phyloP scores from a whole-genome alignment of 1,140 invertebrate genomes.

The Orussus abietinus region DNA sequence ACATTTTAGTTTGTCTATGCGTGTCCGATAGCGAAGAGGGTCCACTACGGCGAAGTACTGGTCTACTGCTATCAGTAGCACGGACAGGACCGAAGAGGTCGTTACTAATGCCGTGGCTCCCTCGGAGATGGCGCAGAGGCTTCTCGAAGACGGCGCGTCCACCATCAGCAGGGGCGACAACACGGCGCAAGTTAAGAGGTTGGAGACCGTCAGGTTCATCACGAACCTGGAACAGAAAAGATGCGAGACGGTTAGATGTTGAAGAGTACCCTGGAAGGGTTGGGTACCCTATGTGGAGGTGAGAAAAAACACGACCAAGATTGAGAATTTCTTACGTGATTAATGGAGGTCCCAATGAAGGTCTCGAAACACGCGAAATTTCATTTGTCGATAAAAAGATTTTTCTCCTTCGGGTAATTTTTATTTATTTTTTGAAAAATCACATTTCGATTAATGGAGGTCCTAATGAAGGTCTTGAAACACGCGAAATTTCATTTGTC shows the following conservation, averaged over 20 bases:
- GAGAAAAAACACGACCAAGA: no score
- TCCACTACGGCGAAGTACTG: constrained; percentile 85
- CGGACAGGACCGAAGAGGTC: constrained; percentile 61
- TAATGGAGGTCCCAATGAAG: no score
- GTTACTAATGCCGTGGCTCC: constrained; percentile 41
- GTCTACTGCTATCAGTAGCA: constrained; percentile 79
- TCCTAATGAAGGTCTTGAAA: no score
- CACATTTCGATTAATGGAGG: no score
- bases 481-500: no score
- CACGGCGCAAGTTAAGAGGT: constrained; percentile 60
- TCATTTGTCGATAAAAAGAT: no score
- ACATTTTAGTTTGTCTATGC: constrained; percentile 69
- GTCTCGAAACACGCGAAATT: no score
- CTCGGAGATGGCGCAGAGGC: constrained; percentile 38
- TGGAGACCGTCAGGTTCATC: constrained; percentile 65
- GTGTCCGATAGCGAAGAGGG: constrained; percentile 77
- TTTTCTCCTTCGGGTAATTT: no score
- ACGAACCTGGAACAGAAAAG: constrained; percentile 59
- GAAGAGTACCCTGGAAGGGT: no score
- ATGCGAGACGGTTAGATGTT: no score
- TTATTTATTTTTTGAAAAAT: no score
- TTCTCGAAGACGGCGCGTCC: constrained; percentile 35
- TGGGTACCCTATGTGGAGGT: not conserved
- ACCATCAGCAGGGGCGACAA: constrained; percentile 59
- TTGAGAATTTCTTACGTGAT: no score